phyloP scores from a whole-genome alignment of 2,888 invertebrate genomes.

The Trisateles emortualis region DNA sequence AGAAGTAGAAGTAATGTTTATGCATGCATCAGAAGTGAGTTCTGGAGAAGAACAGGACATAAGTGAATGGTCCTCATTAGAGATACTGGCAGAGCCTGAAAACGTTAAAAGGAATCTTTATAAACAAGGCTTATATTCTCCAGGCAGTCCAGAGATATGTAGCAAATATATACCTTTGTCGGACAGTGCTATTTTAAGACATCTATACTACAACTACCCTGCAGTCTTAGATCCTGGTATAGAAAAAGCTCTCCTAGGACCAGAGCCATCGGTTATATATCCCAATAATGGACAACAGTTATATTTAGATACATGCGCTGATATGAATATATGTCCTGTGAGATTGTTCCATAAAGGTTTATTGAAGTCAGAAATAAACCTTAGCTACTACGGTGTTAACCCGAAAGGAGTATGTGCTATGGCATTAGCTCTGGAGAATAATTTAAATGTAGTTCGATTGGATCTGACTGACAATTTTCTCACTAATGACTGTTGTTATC shows the following conservation, averaged over 20 bases:
- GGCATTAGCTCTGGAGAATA: constrained; percentile 51
- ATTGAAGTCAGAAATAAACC: constrained; percentile 43
- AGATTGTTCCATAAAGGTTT: constrained; percentile 49
- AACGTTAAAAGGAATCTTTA: constrained; percentile 19
- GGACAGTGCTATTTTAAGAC: constrained; percentile 46
- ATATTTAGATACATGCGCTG: constrained; percentile 51
- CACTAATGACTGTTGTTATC: constrained; percentile 55
- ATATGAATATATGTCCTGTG: constrained; percentile 51
- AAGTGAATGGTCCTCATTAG: neutral
- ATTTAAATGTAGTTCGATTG: constrained; percentile 47
- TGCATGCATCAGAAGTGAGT: neutral
- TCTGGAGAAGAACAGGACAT: neutral
- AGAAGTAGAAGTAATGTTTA: neutral
- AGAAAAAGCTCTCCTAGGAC: constrained; percentile 42
- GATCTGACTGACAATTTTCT: constrained; percentile 55
- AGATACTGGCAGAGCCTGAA: neutral
- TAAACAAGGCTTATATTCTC: constrained; percentile 44
- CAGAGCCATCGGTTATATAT: constrained; percentile 43
- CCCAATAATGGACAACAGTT: constrained; percentile 53
- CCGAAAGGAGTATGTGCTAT: constrained; percentile 51
- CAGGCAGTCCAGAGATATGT: constrained; percentile 56
- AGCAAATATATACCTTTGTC: constrained; percentile 48
- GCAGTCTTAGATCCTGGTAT: constrained; percentile 57
- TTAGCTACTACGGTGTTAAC: constrained; percentile 53
- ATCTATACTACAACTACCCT: constrained; percentile 54